Evolutionary conservation across 2,797 vertebrate species (phyloP), one percentile per base, ranked within the genome.

Genomic region (Iguana delicatissima): DNA sequence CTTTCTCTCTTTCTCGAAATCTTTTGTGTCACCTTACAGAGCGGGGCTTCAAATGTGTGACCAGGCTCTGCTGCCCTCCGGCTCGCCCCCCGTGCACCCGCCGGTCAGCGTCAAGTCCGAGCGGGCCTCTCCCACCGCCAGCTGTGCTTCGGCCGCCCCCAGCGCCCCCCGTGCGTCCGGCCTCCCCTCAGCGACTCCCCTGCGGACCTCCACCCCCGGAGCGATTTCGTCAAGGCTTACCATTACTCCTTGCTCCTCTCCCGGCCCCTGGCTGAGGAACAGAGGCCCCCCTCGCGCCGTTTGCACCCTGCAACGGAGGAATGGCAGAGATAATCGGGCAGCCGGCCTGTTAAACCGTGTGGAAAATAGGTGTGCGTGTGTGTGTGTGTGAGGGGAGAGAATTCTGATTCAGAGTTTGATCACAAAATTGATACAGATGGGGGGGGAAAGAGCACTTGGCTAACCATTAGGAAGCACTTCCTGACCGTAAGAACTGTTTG

Each of bases 41-140:
- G 38, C 81, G 35, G 57, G 77, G 80, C 90, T 85, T 92, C 91
- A 87, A 4, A 88, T 86, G 4, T 13, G 9, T 10, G 77, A 57
- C 95, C 96, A 2, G 79, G 88, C 0, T 0, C 80, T 38, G 12
- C 90, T 0, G 42, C 73, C 52, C 89, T 93, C 14, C n/a, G 87
- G 32, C 20, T 6, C 91, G 35, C 95, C 98, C 89, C 95, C 97
- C 0, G 93, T 97, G 52, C 97, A 96, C 85, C 96, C 97, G 46
- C 95, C 97, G 86, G 89, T 98, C 97, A 98, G 94, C 97, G 98
- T 99, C 97, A 99, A 99, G 93, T 98, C 98, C 0, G 99, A 99
- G 96, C 98, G 98, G 0, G 96, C 97, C 93, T 99, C 99, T 3
- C 98, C 99, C 0, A 98, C 97, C 46, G 97, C 98, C 90, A 97